These are phyloP conservation scores for Danaus melanippus DNA, from an alignment of 1,140 invertebrate species.

Conservation along the genomic window DNA sequence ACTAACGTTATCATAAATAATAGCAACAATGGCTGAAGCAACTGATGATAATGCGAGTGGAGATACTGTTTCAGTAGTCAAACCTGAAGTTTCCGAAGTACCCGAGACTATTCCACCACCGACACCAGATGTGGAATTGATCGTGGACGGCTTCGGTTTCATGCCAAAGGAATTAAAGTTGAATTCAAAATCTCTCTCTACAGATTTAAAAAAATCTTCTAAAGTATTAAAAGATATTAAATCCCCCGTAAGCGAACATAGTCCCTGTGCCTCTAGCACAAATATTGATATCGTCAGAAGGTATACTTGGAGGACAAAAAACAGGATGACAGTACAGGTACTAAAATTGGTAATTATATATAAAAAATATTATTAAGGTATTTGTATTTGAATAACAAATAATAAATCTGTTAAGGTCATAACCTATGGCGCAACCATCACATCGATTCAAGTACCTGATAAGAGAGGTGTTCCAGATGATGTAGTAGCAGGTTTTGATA, in stretches of 20 bases:
- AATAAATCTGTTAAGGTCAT: slow-evolving; percentile 67
- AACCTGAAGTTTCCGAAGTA: slow-evolving; percentile 15
- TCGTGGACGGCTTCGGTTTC: slow-evolving; percentile 60
- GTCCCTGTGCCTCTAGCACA: slow-evolving; percentile 49
- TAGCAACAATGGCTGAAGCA: slow-evolving; percentile 46
- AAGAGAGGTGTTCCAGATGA: slow-evolving; percentile 79
- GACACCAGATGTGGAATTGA: slow-evolving; percentile 48
- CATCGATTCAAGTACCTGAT: slow-evolving; percentile 81
- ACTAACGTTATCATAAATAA: slow-evolving; percentile 21
- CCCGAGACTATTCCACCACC: slow-evolving; percentile 26
- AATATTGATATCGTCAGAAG: slow-evolving; percentile 65
- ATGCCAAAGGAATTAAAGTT: slow-evolving; percentile 37
- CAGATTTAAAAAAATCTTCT: slow-evolving; percentile 16
- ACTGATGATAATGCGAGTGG: slow-evolving; percentile 40
- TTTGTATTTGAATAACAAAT: neutral
- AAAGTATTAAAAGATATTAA: slow-evolving; percentile 26
- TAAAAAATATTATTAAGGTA: neutral
- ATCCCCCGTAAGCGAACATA: slow-evolving; percentile 20
- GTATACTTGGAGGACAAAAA: slow-evolving; percentile 78
- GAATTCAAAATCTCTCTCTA: slow-evolving; percentile 4
- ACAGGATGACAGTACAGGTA: slow-evolving; percentile 75
- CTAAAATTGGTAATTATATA: too few relatives aligned
- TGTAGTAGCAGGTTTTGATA: slow-evolving; percentile 85
- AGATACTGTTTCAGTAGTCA: slow-evolving; percentile 27
- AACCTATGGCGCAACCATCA: slow-evolving; percentile 85